Evolutionary conservation across 2,113 vertebrate genomes (phyloP), one percentile per base, ranked within the genome.

Genomic region (Pseudopipra pipra): DNA sequence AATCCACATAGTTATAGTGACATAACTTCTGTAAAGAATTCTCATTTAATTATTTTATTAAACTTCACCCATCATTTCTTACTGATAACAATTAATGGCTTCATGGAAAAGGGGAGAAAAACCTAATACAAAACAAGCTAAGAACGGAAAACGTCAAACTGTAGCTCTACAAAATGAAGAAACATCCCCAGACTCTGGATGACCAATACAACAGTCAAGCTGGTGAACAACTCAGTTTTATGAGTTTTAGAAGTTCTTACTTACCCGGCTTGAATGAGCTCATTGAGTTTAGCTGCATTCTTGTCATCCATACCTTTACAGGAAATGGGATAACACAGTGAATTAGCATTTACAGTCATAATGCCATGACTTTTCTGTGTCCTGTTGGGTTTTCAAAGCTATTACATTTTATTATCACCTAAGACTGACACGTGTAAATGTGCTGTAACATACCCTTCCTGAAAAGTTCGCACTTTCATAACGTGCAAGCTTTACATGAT

Each of bases 251-350:
- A 46, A 72, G 33, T 12, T 85, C 55, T 16, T 47, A 98, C 99
- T 99, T 98, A 99, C 99, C 99, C 99, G 3, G 98, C 98, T 90
- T 99, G 99, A 95, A 99, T 99, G 87, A 99, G 99, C 87, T 99
- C 99, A 17, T 99, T 99, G 92, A 99, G 97, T 97, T 99, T 99
- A 28, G 98, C 96, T 63, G 99, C 99, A 1, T 99, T 99, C 98
- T 99, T 99, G 96, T 99, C 99, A 80, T 99, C 99, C 99, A 99
- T 99, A 97, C 99, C 99, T 99, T 97, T 55, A 87, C 94, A 52
- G n/a, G 66, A 95, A 96, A 80, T 35, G 25, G 82, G 18, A 97
- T n/a, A 96, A 94, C 15, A 84, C 7, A 87, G 33, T 24, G 30
- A 89, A 79, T 97, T 83, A 95, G 39, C 18, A 96, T 63, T 55